phyloP scores from a whole-genome alignment of 2,113 vertebrate species.

The Cebidichthys violaceus region DNA sequence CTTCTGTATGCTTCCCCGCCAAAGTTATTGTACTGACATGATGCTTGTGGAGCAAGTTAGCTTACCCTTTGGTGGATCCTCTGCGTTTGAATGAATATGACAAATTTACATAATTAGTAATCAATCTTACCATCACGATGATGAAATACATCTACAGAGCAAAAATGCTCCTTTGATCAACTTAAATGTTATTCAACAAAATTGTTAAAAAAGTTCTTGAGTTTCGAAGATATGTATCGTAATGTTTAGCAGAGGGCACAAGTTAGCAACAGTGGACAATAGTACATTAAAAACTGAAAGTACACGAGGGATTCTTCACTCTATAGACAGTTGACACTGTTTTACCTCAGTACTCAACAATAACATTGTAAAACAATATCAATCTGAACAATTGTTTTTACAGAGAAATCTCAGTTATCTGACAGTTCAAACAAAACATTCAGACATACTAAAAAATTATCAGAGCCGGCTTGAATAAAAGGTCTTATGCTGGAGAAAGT shows the following conservation, averaged over 20 bases:
- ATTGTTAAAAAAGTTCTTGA: background rate
- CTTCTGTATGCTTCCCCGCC: background rate
- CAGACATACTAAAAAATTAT: background rate
- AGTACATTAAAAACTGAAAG: background rate
- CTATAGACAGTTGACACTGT: background rate
- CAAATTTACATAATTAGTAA: slow-evolving; percentile 30
- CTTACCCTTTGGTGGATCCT: slow-evolving; percentile 86
- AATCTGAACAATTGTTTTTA: background rate
- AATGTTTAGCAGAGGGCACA: background rate
- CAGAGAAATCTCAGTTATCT: background rate
- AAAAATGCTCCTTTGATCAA: background rate
- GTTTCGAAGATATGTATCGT: background rate
- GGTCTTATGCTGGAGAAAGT: background rate
- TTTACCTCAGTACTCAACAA: slow-evolving; percentile 4
- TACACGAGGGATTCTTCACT: background rate
- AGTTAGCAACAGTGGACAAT: background rate
- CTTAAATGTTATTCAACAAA: background rate
- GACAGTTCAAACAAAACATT: background rate
- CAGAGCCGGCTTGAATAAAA: background rate
- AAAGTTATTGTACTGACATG: background rate
- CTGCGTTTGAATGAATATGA: slow-evolving; percentile 68
- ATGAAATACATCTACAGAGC: background rate
- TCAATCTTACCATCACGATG: background rate
- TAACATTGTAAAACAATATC: background rate
- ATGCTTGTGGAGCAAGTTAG: background rate